Evolutionary conservation across 1,140 invertebrate species (phyloP).

Genomic region (Drosophila bocqueti): DNA sequence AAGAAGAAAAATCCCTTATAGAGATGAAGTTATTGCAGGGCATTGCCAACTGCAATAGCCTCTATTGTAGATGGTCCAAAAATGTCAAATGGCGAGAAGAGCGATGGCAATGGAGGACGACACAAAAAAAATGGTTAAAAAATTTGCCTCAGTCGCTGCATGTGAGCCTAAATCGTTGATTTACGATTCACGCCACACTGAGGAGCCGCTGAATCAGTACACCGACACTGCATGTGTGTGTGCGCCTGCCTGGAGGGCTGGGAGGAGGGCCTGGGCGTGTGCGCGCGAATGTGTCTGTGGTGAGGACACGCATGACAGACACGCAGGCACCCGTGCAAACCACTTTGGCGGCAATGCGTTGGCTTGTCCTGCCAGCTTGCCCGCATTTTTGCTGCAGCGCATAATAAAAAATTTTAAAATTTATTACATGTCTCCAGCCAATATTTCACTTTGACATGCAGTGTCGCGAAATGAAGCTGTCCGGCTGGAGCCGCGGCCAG

Average conservation of each 20-base stretch:
- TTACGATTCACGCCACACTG: slow-evolving; percentile 83
- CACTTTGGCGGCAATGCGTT: slow-evolving; percentile 77
- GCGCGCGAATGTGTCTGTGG: slow-evolving; percentile 58
- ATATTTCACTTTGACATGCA: slow-evolving; percentile 85
- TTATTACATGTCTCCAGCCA: slow-evolving; percentile 85
- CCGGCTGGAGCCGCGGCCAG: slow-evolving; percentile 62
- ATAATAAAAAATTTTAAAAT: slow-evolving; percentile 83
- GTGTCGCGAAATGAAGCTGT: slow-evolving; percentile 84
- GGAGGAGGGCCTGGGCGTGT: neutral
- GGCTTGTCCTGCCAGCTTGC: slow-evolving; percentile 40
- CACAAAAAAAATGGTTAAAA: slow-evolving; percentile 46
- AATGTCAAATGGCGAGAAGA: slow-evolving; percentile 60
- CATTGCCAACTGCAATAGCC: slow-evolving; percentile 18
- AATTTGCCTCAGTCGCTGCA: slow-evolving; percentile 65
- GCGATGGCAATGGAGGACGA: slow-evolving; percentile 9
- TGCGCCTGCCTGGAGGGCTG: neutral
- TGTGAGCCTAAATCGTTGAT: slow-evolving; percentile 83
- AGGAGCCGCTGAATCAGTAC: slow-evolving; percentile 72
- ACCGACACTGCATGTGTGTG: slow-evolving; percentile 25
- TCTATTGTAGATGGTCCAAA: slow-evolving; percentile 33
- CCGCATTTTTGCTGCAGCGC: slow-evolving; percentile 54
- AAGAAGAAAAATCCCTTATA: neutral
- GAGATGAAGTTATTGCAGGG: slow-evolving; percentile 27
- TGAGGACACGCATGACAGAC: slow-evolving; percentile 78
- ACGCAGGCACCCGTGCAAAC: slow-evolving; percentile 81